A percentile compares a stretch with the other conserved stretches of the same genome.
Evolutionary conservation across 2,113 vertebrate genomes (phyloP).

Genomic region (Amia ocellicauda): DNA sequence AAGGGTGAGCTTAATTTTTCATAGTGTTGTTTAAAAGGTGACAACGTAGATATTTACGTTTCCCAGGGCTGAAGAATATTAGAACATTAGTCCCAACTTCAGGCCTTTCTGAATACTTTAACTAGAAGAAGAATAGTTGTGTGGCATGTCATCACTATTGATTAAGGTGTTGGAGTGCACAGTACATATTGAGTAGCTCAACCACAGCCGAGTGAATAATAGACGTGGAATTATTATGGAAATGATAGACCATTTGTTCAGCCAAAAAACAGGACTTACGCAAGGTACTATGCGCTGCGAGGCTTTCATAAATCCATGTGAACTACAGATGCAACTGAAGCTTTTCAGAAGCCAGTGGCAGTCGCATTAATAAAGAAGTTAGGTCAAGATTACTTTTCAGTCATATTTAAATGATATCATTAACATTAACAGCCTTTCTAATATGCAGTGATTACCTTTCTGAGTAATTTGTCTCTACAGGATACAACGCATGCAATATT

Average conservation of each 20-base stretch:
- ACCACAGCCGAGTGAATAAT: neutral
- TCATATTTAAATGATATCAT: conserved; percentile 13
- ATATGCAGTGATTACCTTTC: conserved; percentile 1
- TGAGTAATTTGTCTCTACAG: neutral
- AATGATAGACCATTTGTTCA: conserved; percentile 2
- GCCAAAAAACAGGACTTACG: neutral
- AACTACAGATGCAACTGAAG: neutral
- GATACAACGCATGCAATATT: conserved; percentile 2
- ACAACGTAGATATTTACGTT: neutral
- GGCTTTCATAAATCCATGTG: neutral
- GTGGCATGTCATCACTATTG: neutral
- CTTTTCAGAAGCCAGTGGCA: neutral
- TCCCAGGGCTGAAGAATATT: neutral
- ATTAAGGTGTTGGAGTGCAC: neutral
- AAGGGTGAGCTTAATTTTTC: no score
- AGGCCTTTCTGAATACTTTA: neutral
- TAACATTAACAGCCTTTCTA: neutral
- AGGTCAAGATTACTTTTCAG: conserved; percentile 1
- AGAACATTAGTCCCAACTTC: neutral
- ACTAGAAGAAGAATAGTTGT: neutral
- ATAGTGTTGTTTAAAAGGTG: no score
- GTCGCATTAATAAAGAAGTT: conserved; percentile 8
- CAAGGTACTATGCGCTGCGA: neutral
- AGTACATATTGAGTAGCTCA: no score
- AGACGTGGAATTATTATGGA: neutral